Evolutionary conservation across 2,797 vertebrate species (phyloP).

Genomic region (Darevskia mixta): DNA sequence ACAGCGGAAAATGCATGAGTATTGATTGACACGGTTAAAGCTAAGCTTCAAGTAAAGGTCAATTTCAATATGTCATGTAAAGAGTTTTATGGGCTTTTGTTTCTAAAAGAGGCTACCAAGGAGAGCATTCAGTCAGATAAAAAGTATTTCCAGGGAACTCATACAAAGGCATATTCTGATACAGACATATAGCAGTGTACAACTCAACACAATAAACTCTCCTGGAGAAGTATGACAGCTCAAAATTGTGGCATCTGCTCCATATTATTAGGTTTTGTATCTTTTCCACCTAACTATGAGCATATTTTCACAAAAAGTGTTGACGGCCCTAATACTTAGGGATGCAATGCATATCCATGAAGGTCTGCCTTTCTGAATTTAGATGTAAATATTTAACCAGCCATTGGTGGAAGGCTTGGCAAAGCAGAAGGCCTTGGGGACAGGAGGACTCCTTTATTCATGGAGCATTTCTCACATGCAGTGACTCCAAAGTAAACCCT

Average conservation of each 20-base stretch:
- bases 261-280: neutral
- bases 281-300: neutral
- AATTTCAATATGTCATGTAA: constrained; percentile 49
- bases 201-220: constrained; percentile 18
- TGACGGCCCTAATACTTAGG: neutral
- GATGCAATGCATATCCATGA: neutral
- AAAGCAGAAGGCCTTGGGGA: neutral
- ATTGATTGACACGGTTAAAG: constrained; percentile 26
- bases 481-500: neutral
- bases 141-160: constrained; percentile 40
- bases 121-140: constrained; percentile 31
- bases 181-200: neutral
- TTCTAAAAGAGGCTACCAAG: constrained; percentile 37
- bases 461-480: neutral
- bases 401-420: neutral
- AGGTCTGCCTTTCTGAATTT: neutral
- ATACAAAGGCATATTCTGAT: constrained; percentile 21
- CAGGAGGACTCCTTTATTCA: neutral
- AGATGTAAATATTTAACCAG: neutral
- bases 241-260: neutral
- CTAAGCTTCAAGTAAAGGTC: constrained; percentile 31
- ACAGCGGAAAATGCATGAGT: constrained; percentile 34
- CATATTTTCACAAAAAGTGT: neutral
- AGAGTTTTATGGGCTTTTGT: constrained; percentile 40
- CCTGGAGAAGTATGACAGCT: neutral